Conservation (phyloP, 2,797 vertebrate species). For the Perdix hodgsoniae region DNA sequence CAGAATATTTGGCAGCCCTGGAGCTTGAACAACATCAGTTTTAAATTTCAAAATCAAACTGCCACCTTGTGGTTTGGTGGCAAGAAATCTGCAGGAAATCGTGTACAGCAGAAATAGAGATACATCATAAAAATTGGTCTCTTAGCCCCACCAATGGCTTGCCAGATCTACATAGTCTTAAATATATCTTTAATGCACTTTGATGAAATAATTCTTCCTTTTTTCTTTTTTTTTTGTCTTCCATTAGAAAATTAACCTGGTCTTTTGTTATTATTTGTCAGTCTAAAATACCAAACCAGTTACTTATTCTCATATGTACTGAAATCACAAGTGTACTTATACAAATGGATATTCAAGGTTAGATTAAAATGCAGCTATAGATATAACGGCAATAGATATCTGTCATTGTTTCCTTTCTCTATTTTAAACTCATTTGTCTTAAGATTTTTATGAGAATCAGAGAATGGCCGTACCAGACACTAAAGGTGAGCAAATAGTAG, state of each 20-base stretch:
- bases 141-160: not conserved
- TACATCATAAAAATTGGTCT: not conserved
- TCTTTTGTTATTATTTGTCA: too few relatives aligned
- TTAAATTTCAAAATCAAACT: conserved; percentile 43
- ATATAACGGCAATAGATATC: not conserved
- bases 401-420: not conserved
- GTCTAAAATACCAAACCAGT: not conserved
- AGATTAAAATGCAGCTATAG: not conserved
- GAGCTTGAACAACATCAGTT: not conserved
- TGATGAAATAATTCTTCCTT: not conserved
- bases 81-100: not conserved
- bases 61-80: conserved; percentile 47
- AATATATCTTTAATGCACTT: not conserved
- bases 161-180: not conserved
- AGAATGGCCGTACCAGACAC: not conserved
- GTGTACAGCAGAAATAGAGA: not conserved
- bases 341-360: not conserved
- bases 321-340: not conserved
- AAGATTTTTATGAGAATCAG: not conserved
- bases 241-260: not conserved
- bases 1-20: not conserved
- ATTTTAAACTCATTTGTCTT: not conserved
- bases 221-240: not conserved
- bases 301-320: not conserved
- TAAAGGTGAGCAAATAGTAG: not conserved